Base-by-base conservation (phyloP, 2,113 vertebrate genomes). In the Bujurquina vittata region DNA sequence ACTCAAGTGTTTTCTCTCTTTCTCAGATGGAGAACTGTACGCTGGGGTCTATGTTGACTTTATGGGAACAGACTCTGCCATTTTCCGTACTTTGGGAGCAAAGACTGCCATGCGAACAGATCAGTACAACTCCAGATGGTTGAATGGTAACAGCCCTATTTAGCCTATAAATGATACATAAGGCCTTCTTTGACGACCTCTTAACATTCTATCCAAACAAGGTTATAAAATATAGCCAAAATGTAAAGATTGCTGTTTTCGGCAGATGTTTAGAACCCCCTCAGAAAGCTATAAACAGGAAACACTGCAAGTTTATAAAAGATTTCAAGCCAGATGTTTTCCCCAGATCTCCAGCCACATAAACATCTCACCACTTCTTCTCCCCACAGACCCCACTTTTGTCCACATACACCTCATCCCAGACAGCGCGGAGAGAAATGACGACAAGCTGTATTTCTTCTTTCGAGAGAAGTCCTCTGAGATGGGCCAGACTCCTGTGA, bases 391-490 rank as follows among this genome's bases (percentile, higher is more conserved):
- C 75, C 98, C 98, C 3, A 96, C 97, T 0, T 99, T 99, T 3
- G 95, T 99, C 84, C 97, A 96, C 0, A 96, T 97, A 1, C 97
- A 98, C 92, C 97, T 99, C 84, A 99, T 99, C 88, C 98, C 98
- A 0, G 98, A 99, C 95, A 99, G 98, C 3, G 97, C 97, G 0
- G 98, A 99, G 93, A 97, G 96, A 85, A 99, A 99, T 0, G 98
- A 99, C 0, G 97, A 99, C 96, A 99, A 99, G 84, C 97, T 99
- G 31, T 99, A 99, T 91, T 99, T 99, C 92, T 99, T 99, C 96
- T 99, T 99, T 91, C 97, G 98, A 0, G 98, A 99, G 94, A 98
- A 98, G 92, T 98, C 98, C 0, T 95, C 97, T 0, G 98, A 98
- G 91, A 96, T 97, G n/a, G 97, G 97, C 0, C 97, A 98, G 90